These are phyloP conservation scores for Miniopterus natalensis DNA, from an alignment of 2,113 vertebrate species.

Conservation along the genomic window DNA sequence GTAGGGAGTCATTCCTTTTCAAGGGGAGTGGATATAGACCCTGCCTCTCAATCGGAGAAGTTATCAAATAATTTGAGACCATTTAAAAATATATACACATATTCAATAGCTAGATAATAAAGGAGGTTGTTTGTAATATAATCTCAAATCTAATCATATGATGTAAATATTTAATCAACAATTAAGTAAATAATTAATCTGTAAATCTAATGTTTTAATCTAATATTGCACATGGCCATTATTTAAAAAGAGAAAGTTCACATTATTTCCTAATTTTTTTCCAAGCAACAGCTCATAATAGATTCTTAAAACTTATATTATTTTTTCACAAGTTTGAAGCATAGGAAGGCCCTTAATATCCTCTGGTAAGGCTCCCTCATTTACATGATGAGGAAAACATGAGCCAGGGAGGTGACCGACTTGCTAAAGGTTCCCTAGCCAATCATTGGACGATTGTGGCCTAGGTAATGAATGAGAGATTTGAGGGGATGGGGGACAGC, in stretches of 20 bases:
- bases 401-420: background rate
- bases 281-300: background rate
- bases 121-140: constrained; percentile 1
- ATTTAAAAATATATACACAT: background rate
- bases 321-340: background rate
- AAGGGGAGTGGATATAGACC: background rate
- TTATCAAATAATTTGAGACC: background rate
- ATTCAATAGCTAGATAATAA: background rate
- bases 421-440: background rate
- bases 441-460: background rate
- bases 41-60: background rate
- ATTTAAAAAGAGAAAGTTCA: constrained; percentile 5
- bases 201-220: background rate
- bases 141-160: background rate
- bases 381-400: background rate
- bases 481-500: background rate
- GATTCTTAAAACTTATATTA: background rate
- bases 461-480: background rate
- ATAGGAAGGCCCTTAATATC: background rate
- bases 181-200: background rate
- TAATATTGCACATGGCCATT: background rate
- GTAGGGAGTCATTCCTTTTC: background rate
- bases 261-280: background rate
- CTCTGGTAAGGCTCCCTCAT: background rate
- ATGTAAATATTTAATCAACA: background rate